Evolutionary conservation across 1,140 invertebrate species (phyloP), one percentile per base, ranked within the genome.

Genomic region (Pseudomyrmex dendroicus): DNA sequence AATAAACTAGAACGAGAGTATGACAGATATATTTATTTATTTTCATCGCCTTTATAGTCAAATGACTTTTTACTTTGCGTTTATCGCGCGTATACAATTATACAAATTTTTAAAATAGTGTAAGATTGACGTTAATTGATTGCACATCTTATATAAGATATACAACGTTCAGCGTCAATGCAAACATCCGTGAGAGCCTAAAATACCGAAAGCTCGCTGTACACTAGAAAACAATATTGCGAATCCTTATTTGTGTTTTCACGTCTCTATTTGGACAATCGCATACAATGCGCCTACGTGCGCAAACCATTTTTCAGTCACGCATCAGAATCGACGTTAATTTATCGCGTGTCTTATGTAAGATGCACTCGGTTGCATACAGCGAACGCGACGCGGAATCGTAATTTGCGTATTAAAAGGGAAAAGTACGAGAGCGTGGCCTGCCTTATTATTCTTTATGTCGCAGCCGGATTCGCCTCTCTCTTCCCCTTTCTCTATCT

Each of bases 361-460:
- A 66, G 56, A n/a, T 56, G n/a, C 68, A 83, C 46, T 54, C 46
- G 57, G 13, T 50, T 61, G 74, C 50, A 7, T 35, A 59, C 59
- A 12, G 15, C 70, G 22, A 22, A 57, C 66, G 52, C 17, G 50
- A 25, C 56, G 68, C 76, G 70, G 46, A 62, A 80, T 80, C 44
- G 76, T 61, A 80, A 80, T 80, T 80, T 80, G 76, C 66, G 76
- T 70, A 80, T 80, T 61, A 68, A 80, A 64, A 89, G 84, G 83
- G 89, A 84, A 52, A 90, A 86, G 87, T 85, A 77, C 70, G 84
- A 89, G 85, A 73, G 61, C 35, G 78, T 48, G 35, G 22, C 46
- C 10, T 61, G 76, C 54, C 56, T 78, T 84, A 59, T 56, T 80
- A 61, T 84, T 84, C 25, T 54, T 66, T 73, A 70, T 62, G 72